Evolutionary conservation across 2,113 vertebrate species (phyloP).

Genomic region (Calidris pugnax): DNA sequence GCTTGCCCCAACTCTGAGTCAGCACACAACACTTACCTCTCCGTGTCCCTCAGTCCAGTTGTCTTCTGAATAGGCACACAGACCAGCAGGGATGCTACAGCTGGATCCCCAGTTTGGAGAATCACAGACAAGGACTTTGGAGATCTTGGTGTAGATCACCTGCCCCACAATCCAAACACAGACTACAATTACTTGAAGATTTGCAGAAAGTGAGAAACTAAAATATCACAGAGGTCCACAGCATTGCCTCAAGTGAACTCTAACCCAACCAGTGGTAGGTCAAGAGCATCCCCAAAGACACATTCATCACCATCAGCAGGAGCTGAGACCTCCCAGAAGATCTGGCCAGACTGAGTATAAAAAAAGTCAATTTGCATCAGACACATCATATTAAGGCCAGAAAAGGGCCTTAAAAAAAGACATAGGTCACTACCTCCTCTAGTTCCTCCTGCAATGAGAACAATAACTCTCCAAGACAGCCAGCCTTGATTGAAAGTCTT

Average conservation of each 20-base stretch:
- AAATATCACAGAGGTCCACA: neutral
- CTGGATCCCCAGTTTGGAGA: neutral
- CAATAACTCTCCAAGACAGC: conserved; percentile 20
- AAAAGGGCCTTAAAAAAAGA: neutral
- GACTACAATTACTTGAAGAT: neutral
- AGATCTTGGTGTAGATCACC: neutral
- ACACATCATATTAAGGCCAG: neutral
- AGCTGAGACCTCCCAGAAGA: neutral
- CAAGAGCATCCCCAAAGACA: neutral
- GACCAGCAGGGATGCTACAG: neutral
- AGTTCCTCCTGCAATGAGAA: neutral
- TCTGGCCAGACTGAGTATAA: neutral
- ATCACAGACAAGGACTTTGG: neutral
- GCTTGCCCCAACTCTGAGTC: too few species aligned
- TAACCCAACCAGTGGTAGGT: neutral
- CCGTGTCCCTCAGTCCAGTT: neutral
- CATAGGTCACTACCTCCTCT: neutral
- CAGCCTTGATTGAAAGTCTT: conserved; percentile 45
- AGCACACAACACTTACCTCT: neutral
- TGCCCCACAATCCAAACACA: neutral
- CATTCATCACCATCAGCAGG: neutral
- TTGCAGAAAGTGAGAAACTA: neutral
- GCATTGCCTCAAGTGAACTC: neutral
- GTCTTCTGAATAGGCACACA: neutral
- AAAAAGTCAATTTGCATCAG: neutral